phyloP scores from a whole-genome alignment of 2,113 vertebrate genomes.

The Elephas maximus region DNA sequence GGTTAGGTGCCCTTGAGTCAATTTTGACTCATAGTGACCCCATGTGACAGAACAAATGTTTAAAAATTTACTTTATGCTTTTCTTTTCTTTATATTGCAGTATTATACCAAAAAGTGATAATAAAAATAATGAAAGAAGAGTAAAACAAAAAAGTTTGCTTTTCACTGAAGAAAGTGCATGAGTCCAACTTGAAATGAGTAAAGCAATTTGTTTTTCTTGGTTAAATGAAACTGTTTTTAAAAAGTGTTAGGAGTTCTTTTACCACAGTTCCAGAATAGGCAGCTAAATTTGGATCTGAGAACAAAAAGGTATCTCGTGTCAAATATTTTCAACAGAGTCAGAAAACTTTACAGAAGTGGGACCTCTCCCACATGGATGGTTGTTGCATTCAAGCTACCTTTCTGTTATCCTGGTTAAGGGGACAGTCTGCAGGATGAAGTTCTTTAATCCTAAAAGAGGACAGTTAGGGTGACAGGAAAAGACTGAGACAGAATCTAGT shows the following conservation, averaged over 20 bases:
- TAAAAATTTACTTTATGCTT: background rate
- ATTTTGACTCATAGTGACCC: no score
- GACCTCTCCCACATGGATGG: fast-evolving
- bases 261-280: background rate
- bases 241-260: background rate
- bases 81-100: background rate
- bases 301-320: fast-evolving
- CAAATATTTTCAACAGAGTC: background rate
- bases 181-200: background rate
- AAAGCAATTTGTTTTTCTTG: background rate
- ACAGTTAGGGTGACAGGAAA: background rate
- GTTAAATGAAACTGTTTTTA: background rate
- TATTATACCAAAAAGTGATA: background rate
- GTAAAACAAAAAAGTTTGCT: background rate
- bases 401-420: background rate
- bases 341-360: background rate
- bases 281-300: background rate
- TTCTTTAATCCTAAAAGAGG: background rate
- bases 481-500: background rate
- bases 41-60: no score
- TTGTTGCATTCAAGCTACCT: fast-evolving
- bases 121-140: background rate
- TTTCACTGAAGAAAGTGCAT: background rate
- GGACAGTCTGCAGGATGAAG: fast-evolving
- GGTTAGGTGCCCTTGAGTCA: no score